Evolutionary conservation across 1,140 invertebrate genomes (phyloP).

Genomic region (Danaus melanippus): DNA sequence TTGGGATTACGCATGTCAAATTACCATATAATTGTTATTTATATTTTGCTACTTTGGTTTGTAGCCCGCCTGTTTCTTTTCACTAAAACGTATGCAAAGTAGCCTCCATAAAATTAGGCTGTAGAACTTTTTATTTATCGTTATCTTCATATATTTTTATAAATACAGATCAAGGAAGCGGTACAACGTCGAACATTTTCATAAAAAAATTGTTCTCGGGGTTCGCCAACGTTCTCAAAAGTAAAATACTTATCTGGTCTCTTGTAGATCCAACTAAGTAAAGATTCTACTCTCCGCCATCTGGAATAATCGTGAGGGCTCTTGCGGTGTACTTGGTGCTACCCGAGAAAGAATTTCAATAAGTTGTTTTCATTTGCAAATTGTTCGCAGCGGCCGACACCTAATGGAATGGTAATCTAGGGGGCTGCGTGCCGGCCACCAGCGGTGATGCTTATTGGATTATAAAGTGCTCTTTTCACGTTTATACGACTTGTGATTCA

Average conservation of each 20-base stretch:
- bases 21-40: conserved; percentile 67
- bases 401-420: conserved; percentile 66
- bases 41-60: conserved; percentile 46
- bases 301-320: conserved; percentile 44
- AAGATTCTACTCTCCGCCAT: conserved; percentile 15
- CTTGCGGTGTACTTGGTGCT: conserved; percentile 31
- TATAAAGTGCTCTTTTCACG: conserved; percentile 46
- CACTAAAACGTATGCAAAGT: conserved; percentile 60
- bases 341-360: conserved; percentile 67
- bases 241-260: no score
- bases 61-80: conserved; percentile 56
- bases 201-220: no score
- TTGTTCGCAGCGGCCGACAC: conserved; percentile 60
- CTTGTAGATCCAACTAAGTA: conserved; percentile 5
- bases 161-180: no score
- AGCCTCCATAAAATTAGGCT: conserved; percentile 2
- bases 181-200: no score
- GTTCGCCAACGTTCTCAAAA: no score
- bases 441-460: conserved; percentile 53
- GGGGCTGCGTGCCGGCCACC: conserved; percentile 39
- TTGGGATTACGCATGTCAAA: conserved; percentile 51
- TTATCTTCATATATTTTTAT: no score
- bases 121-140: no score
- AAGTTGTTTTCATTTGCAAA: conserved; percentile 72
- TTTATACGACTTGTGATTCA: no score